Conservation (phyloP, 1,140 invertebrate species). For the Listronotus oregonensis region DNA sequence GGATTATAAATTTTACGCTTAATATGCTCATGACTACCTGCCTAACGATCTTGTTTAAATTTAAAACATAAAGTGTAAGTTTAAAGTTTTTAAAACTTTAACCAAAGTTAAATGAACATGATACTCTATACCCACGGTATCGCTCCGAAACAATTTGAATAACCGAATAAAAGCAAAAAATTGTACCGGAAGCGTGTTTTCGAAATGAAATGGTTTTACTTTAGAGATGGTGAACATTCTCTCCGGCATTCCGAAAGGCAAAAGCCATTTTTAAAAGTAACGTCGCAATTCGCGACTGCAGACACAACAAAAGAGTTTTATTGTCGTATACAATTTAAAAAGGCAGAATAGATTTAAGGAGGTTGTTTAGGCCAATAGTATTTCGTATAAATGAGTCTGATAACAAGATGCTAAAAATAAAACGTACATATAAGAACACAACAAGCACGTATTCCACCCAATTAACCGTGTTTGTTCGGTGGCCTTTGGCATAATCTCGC, state of each 20-base stretch:
- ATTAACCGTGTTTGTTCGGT: slow-evolving; percentile 30
- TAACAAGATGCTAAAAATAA: slow-evolving; percentile 35
- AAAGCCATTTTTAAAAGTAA: slow-evolving; percentile 22
- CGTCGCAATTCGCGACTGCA: slow-evolving; percentile 11
- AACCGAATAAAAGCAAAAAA: slow-evolving; percentile 18
- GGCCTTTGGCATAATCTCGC: slow-evolving; percentile 24
- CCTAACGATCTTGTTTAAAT: slow-evolving; percentile 26
- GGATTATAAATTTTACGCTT: not conserved
- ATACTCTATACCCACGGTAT: slow-evolving; percentile 29
- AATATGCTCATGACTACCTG: slow-evolving; percentile 24
- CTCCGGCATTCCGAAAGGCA: not conserved
- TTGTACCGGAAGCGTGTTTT: slow-evolving; percentile 10
- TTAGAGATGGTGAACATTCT: slow-evolving; percentile 1
- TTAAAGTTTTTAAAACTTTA: slow-evolving; percentile 25
- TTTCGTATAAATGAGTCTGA: slow-evolving; percentile 26
- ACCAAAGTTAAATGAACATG: slow-evolving; percentile 32
- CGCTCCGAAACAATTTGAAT: slow-evolving; percentile 27
- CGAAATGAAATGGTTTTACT: slow-evolving; percentile 27
- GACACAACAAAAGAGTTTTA: slow-evolving; percentile 25
- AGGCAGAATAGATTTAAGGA: slow-evolving; percentile 26
- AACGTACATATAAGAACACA: slow-evolving; percentile 18
- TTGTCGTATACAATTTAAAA: slow-evolving; percentile 27
- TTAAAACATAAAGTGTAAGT: slow-evolving; percentile 26
- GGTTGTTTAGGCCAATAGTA: slow-evolving; percentile 29
- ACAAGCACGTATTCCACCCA: slow-evolving; percentile 30